Conservation (phyloP, 1,140 invertebrate species). For the Drosophila burlai region DNA sequence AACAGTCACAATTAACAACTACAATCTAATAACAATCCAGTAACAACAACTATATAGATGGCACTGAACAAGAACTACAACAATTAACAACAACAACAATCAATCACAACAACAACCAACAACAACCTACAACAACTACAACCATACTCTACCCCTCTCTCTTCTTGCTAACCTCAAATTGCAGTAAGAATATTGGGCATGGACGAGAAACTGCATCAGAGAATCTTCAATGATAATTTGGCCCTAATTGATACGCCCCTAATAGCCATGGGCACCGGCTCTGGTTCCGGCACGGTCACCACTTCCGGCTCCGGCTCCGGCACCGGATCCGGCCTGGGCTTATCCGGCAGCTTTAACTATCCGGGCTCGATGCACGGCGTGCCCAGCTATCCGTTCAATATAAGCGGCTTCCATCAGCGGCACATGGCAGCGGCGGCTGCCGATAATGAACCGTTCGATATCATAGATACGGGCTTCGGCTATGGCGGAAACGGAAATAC, state of each 20-base stretch:
- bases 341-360: slow-evolving; percentile 73
- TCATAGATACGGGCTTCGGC: slow-evolving; percentile 80
- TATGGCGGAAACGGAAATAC: slow-evolving; percentile 76
- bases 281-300: slow-evolving; percentile 44
- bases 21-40: slow-evolving; percentile 30
- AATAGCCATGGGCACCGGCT: slow-evolving; percentile 65
- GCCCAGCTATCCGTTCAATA: slow-evolving; percentile 84
- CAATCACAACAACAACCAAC: slow-evolving; percentile 44
- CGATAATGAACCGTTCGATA: slow-evolving; percentile 80
- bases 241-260: slow-evolving; percentile 84
- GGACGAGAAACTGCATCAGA: slow-evolving; percentile 85
- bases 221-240: slow-evolving; percentile 85
- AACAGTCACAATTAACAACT: slow-evolving; percentile 44
- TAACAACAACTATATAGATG: slow-evolving; percentile 57
- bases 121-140: slow-evolving; percentile 60
- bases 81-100: slow-evolving; percentile 39
- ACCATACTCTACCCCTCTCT: slow-evolving; percentile 74
- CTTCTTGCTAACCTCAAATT: slow-evolving; percentile 74
- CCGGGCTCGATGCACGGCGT: slow-evolving; percentile 77
- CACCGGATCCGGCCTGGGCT: slow-evolving; percentile 13
- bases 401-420: slow-evolving; percentile 83
- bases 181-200: slow-evolving; percentile 85
- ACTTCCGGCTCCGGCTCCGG: slow-evolving; percentile 32
- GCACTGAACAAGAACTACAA: slow-evolving; percentile 46
- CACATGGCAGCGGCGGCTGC: slow-evolving; percentile 73